Base-by-base conservation (phyloP, 2,113 vertebrate species). In the Cyanistes caeruleus region DNA sequence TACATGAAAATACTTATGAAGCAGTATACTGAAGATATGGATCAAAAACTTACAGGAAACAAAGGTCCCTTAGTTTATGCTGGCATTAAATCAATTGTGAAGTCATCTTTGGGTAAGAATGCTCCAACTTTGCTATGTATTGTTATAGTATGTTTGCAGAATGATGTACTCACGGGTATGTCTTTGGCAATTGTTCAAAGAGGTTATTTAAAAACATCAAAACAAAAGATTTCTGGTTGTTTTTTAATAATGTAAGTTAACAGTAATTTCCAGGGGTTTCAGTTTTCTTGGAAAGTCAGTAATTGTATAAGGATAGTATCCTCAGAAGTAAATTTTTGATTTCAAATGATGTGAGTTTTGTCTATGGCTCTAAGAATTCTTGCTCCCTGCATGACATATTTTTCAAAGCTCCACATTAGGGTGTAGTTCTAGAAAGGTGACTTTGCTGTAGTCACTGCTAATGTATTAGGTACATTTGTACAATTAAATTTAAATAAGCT, bases 61-160 rank as follows among this genome's bases (percentile, higher is more conserved):
- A 99, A 99, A 87, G 99, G 99, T 95, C 97, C 98, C 18, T 94
- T 99, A 95, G 99, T 99, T 90, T 99, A 99, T 91, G 99, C 99
- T 63, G 99, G 99, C 77, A 99, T 99, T 97, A 99, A 99, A 97
- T 98, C 99, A 90, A 99, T 99, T 72, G 98, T 99, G 89, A 99
- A 99, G 97, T 98, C 98, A 85, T 99, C 98, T 96, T 98, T 99
- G 89, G 99, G 99, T 99, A 97, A 99, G 99, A 94, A 87, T 89
- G 55, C 83, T 95, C 39, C 58, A 41, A 84, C 63, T 97, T 95
- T 70, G 19, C 16, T 90, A 60, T 76, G 52, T 88, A 84, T 41
- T 60, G 16, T 84, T 85, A 19, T 68, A 60, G 24, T 55, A 9
- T 59, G 51, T 72, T 88, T 92, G 35, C 30, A 79, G 63, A 92